phyloP scores from a whole-genome alignment of 2,888 invertebrate genomes.

The Matsumyia berberina region DNA sequence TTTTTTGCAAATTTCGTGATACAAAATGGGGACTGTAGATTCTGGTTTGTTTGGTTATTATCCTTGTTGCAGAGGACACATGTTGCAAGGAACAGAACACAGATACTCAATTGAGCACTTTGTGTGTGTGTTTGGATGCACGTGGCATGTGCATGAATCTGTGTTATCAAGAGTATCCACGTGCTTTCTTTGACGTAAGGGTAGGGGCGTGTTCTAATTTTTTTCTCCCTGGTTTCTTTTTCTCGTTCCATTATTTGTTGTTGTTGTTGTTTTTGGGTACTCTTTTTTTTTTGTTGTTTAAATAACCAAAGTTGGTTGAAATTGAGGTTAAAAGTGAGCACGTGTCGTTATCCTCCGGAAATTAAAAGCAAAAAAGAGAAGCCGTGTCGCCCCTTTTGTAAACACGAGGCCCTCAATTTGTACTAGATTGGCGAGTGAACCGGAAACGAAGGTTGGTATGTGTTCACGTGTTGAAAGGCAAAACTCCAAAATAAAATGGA shows the following conservation, averaged over 20 bases:
- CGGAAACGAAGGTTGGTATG: constrained; percentile 61
- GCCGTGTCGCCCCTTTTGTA: too few relatives aligned
- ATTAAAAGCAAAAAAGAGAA: constrained; percentile 9
- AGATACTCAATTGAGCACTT: not conserved
- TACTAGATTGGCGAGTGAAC: constrained; percentile 50
- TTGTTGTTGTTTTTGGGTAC: constrained; percentile 4
- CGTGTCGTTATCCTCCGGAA: constrained; percentile 52
- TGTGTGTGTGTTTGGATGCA: constrained; percentile 60
- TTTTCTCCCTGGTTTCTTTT: constrained; percentile 12
- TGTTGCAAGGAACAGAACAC: too few relatives aligned
- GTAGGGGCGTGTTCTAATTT: constrained; percentile 82
- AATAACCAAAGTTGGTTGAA: constrained; percentile 44
- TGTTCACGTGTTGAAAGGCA: constrained; percentile 10
- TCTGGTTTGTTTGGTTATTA: not conserved
- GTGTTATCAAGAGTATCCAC: constrained; percentile 79
- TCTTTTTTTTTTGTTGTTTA: constrained; percentile 23
- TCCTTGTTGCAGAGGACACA: constrained; percentile 54
- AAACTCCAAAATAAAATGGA: constrained; percentile 34
- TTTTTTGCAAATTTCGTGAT: constrained; percentile 62
- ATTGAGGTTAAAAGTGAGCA: constrained; percentile 60
- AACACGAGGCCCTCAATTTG: constrained; percentile 4
- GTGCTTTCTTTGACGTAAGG: constrained; percentile 83
- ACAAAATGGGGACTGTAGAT: constrained; percentile 71
- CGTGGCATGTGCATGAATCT: constrained; percentile 72
- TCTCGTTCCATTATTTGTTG: constrained; percentile 27